phyloP scores from a whole-genome alignment of 2,888 invertebrate genomes.

The Sisyra terminalis region DNA sequence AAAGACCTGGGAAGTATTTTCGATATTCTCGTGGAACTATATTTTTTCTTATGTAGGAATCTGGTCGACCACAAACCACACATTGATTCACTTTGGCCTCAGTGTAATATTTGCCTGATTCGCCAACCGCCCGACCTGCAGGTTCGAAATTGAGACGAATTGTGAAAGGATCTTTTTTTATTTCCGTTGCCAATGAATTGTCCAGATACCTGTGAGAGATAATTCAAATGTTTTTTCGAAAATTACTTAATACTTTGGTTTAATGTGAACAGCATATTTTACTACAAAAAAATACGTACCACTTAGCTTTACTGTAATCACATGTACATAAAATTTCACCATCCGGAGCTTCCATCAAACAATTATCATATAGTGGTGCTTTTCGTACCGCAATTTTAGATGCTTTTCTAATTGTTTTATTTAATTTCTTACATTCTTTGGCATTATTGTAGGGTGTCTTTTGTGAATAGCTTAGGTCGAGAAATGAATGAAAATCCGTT shows the following conservation, averaged over 20 bases:
- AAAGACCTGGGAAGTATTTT: slow-evolving; percentile 49
- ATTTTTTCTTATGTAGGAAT: slow-evolving; percentile 58
- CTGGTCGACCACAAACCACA: slow-evolving; percentile 56
- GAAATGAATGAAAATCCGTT: not conserved
- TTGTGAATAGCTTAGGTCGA: not conserved
- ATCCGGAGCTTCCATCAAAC: slow-evolving; percentile 59
- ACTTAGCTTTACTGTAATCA: slow-evolving; percentile 55
- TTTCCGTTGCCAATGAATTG: slow-evolving; percentile 29
- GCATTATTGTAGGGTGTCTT: not conserved
- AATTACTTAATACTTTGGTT: not conserved
- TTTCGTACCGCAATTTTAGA: slow-evolving; percentile 25
- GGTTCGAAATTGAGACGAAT: slow-evolving; percentile 65
- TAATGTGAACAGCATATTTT: not conserved
- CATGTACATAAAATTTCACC: slow-evolving; percentile 60
- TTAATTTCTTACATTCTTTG: not conserved
- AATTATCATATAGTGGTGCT: slow-evolving; percentile 62
- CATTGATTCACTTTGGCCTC: slow-evolving; percentile 56
- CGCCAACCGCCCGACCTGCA: slow-evolving; percentile 50
- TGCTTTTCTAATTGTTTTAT: slow-evolving; percentile 5
- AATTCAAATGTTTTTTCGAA: too few species aligned
- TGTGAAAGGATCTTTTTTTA: slow-evolving; percentile 36
- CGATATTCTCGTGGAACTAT: slow-evolving; percentile 73
- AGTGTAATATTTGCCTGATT: slow-evolving; percentile 55
- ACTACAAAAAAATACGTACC: slow-evolving; percentile 39
- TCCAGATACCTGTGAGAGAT: slow-evolving; percentile 32